phyloP scores from a whole-genome alignment of 2,888 invertebrate genomes.

The Metellina segmentata region DNA sequence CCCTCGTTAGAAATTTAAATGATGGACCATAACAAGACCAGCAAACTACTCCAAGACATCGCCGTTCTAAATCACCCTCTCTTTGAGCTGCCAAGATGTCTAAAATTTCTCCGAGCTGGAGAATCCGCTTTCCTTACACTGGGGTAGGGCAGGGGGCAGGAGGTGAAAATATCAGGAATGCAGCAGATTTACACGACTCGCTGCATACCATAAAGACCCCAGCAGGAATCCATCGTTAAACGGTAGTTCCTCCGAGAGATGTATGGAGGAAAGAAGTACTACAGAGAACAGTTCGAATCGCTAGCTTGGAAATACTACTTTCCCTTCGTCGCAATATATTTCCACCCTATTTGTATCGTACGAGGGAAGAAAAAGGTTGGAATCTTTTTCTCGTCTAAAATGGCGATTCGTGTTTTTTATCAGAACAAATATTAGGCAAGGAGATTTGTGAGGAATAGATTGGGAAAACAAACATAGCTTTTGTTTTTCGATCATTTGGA shows the following conservation, averaged over 20 bases:
- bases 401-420: neutral
- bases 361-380: neutral
- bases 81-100: neutral
- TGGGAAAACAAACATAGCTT: neutral
- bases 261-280: neutral
- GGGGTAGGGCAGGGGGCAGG: neutral
- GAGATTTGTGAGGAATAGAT: neutral
- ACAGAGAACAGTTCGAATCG: neutral
- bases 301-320: neutral
- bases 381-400: neutral
- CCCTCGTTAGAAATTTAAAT: no score
- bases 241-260: neutral
- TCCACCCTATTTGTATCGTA: neutral
- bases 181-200: slow-evolving; percentile 18
- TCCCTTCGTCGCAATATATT: neutral
- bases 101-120: neutral
- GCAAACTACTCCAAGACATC: neutral
- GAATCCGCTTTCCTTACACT: slow-evolving; percentile 9
- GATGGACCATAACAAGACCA: no score
- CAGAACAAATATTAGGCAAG: neutral
- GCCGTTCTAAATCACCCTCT: neutral
- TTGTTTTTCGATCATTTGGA: no score
- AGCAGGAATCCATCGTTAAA: neutral
- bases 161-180: slow-evolving; percentile 18
- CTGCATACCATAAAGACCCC: slow-evolving; percentile 10